Percentiles rank a stretch among this genome's conserved stretches.
Evolutionary conservation across 1,140 invertebrate genomes (phyloP).

Genomic region (Ooceraea biroi): DNA sequence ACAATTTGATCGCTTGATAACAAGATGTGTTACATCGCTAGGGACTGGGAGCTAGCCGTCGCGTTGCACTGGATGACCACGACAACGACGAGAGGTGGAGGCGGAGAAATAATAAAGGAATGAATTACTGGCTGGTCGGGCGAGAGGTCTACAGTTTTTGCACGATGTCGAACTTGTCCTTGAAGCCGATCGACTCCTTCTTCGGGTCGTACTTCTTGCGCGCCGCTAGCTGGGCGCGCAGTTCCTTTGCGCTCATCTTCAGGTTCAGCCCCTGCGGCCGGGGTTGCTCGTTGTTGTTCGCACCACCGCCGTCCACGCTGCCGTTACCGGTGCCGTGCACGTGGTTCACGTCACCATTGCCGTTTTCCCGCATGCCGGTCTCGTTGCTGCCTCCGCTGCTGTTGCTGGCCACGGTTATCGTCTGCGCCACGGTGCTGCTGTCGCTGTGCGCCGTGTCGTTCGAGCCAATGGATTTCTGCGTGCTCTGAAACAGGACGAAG

Average conservation of each 20-base stretch:
- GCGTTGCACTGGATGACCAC: neutral
- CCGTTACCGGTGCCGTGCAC: slow-evolving; percentile 70
- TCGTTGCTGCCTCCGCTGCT: slow-evolving; percentile 74
- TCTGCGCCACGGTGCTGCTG: slow-evolving; percentile 75
- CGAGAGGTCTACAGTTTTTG: slow-evolving; percentile 90
- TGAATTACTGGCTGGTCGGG: neutral
- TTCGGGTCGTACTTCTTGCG: slow-evolving; percentile 96
- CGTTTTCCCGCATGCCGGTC: slow-evolving; percentile 81
- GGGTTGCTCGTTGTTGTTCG: slow-evolving; percentile 71
- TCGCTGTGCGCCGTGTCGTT: slow-evolving; percentile 81
- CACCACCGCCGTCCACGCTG: slow-evolving; percentile 64
- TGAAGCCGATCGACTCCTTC: slow-evolving; percentile 94
- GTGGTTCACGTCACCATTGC: slow-evolving; percentile 67
- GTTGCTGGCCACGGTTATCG: slow-evolving; percentile 71
- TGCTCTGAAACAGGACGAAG: slow-evolving; percentile 77
- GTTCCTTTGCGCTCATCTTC: slow-evolving; percentile 95
- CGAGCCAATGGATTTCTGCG: slow-evolving; percentile 82
- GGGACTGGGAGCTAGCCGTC: too few species aligned
- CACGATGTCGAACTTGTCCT: slow-evolving; percentile 96
- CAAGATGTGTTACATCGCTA: slow-evolving; percentile 5
- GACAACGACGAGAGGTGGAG: neutral
- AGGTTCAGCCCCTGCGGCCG: slow-evolving; percentile 88
- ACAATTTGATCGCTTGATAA: slow-evolving; percentile 38
- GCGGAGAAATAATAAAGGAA: slow-evolving; percentile 10
- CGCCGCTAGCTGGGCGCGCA: slow-evolving; percentile 93